A percentile compares a stretch with the other conserved stretches of the same genome.
Evolutionary conservation across 2,888 invertebrate genomes (phyloP).

Genomic region (Anaspis maculata): DNA sequence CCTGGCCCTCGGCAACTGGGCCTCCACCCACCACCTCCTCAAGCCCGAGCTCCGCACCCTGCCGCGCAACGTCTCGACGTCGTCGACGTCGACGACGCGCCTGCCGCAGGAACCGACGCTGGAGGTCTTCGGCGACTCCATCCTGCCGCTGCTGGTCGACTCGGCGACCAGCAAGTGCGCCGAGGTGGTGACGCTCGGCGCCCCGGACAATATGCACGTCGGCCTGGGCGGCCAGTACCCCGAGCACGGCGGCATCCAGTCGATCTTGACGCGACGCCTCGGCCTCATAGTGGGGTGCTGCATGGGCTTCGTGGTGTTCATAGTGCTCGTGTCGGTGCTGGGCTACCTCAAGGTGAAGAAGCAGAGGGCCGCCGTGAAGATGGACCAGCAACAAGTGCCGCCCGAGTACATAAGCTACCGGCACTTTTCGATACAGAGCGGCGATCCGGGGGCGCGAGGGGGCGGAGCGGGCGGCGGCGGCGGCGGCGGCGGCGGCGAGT

Average conservation of each 20-base stretch:
- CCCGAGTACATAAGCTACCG: conserved; percentile 77
- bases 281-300: conserved; percentile 82
- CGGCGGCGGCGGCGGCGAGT: too few species aligned
- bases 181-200: conserved; percentile 65
- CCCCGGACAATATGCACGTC: conserved; percentile 57
- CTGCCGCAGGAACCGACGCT: conserved; percentile 44
- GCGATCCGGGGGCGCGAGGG: conserved; percentile 43
- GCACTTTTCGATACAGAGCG: conserved; percentile 62
- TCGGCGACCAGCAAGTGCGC: conserved; percentile 69
- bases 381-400: conserved; percentile 59
- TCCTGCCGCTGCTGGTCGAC: conserved; percentile 54
- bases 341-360: conserved; percentile 81
- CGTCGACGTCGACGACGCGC: conserved; percentile 46
- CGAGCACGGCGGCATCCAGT: conserved; percentile 48
- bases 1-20: conserved; percentile 73
- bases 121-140: conserved; percentile 48
- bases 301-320: conserved; percentile 77
- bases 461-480: too few species aligned
- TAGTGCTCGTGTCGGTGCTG: conserved; percentile 73
- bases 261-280: conserved; percentile 70
- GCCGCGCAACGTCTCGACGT: conserved; percentile 41
- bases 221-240: conserved; percentile 40
- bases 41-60: too few species aligned
- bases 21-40: too few species aligned
- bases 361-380: conserved; percentile 66